Percentiles rank a stretch among this genome's conserved stretches.
phyloP scores from a whole-genome alignment of 2,888 invertebrate species.

The Cremastinae sp. region DNA sequence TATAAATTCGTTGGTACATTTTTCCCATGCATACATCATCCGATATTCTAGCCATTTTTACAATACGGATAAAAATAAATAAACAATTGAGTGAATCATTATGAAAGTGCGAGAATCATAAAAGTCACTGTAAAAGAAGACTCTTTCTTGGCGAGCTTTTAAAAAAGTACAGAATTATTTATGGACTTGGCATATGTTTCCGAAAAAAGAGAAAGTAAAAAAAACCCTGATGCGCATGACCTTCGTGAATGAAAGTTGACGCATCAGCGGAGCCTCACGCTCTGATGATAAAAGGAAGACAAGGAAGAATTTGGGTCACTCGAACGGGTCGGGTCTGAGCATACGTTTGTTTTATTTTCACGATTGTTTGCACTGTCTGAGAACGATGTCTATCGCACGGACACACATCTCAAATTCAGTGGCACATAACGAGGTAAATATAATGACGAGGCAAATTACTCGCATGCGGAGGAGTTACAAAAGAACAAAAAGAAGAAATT shows the following conservation, averaged over 20 bases:
- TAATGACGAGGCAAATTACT: constrained; percentile 44
- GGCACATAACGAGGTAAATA: constrained; percentile 22
- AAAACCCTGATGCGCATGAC: too few species aligned
- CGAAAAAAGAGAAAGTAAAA: neutral
- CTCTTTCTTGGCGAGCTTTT: too few species aligned
- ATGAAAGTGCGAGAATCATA: too few species aligned
- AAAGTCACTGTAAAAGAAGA: too few species aligned
- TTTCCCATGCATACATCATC: too few species aligned
- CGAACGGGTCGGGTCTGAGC: constrained; percentile 51
- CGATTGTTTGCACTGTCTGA: constrained; percentile 15
- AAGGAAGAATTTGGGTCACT: constrained; percentile 57
- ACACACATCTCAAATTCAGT: constrained; percentile 29
- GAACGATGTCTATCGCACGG: constrained; percentile 22
- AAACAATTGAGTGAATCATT: too few species aligned
- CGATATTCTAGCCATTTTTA: too few species aligned
- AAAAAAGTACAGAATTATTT: too few species aligned
- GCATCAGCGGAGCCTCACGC: neutral
- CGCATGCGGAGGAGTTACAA: constrained; percentile 45
- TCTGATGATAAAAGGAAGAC: neutral
- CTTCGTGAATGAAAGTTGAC: too few species aligned
- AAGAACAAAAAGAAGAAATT: neutral
- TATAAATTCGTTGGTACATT: too few species aligned
- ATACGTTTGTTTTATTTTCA: constrained; percentile 35
- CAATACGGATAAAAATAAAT: too few species aligned
- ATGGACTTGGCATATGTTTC: too few species aligned